These are phyloP conservation scores for Polyergus mexicanus DNA, from an alignment of 1,140 invertebrate genomes.

Conservation along the genomic window DNA sequence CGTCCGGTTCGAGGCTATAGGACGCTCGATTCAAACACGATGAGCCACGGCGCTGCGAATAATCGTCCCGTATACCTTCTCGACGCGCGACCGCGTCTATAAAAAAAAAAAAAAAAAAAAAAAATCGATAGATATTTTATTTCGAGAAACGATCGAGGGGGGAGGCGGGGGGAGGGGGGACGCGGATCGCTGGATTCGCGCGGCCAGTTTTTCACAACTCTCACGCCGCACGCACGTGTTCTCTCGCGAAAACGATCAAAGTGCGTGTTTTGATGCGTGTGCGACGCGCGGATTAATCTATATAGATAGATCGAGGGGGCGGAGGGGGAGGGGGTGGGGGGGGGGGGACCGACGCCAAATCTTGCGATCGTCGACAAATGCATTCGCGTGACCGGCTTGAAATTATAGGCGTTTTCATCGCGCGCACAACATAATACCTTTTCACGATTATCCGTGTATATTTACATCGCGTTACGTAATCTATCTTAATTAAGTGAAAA, in stretches of 20 bases:
- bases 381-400: no score
- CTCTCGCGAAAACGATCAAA: no score
- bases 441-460: no score
- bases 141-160: neutral
- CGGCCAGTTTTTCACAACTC: neutral
- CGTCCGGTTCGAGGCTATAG: constrained; percentile 85
- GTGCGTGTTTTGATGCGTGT: neutral
- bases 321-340: no score
- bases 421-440: no score
- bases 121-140: constrained; percentile 67
- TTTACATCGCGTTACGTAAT: neutral
- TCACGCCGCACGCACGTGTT: neutral
- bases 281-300: constrained; percentile 59
- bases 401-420: no score
- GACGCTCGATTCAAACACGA: constrained; percentile 81
- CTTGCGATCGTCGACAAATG: no score
- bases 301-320: constrained; percentile 19
- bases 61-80: constrained; percentile 57
- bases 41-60: constrained; percentile 68
- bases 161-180: neutral
- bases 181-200: neutral
- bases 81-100: constrained; percentile 4
- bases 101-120: no score
- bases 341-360: constrained; percentile 19
- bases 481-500: neutral